These are phyloP conservation scores for Smutsia gigantea DNA, from an alignment of 2,797 vertebrate species.

Conservation along the genomic window DNA sequence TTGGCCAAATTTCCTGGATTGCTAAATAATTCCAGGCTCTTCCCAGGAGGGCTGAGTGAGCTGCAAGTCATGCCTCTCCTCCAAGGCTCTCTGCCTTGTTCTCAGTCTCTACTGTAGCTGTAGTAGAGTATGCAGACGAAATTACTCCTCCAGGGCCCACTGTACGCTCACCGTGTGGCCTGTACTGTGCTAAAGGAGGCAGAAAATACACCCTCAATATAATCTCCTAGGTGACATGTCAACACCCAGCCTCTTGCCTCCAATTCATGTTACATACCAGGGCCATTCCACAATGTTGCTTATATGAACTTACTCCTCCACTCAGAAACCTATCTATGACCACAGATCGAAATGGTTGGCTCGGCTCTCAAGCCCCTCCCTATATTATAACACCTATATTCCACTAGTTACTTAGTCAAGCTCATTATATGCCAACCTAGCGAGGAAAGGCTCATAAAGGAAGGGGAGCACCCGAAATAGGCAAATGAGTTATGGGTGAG, in stretches of 20 bases:
- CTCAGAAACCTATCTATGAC: neutral
- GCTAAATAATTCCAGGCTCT: conserved; percentile 59
- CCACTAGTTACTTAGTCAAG: neutral
- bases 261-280: neutral
- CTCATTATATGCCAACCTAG: neutral
- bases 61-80: neutral
- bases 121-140: accelerated
- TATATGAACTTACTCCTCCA: neutral
- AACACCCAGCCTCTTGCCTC: neutral
- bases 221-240: neutral
- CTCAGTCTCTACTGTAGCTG: neutral
- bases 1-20: conserved; percentile 62
- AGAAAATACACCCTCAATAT: neutral
- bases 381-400: neutral
- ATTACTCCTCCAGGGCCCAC: neutral
- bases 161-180: neutral
- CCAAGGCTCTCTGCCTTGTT: neutral
- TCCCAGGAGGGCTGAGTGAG: conserved; percentile 45
- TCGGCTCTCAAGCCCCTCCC: neutral
- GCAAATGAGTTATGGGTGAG: neutral
- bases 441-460: neutral
- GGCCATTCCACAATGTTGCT: neutral
- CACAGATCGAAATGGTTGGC: neutral
- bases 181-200: neutral
- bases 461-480: neutral